Evolutionary conservation across 2,888 invertebrate genomes (phyloP).

Genomic region (Volucella zonaria): DNA sequence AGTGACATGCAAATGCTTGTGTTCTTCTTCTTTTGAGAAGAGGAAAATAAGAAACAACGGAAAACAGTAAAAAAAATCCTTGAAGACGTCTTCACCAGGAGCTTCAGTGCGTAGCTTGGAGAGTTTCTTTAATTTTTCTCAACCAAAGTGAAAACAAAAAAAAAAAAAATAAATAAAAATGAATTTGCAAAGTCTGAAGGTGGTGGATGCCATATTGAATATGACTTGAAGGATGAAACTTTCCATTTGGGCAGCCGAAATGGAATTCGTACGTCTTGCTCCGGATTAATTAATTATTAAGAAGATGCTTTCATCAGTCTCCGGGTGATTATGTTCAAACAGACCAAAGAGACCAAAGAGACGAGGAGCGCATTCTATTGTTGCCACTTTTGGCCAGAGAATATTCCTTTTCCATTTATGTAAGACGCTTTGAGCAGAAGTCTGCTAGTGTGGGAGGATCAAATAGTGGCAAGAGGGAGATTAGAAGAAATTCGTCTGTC

Average conservation of each 20-base stretch:
- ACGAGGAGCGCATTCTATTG: constrained; percentile 54
- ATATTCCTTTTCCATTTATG: constrained; percentile 3
- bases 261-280: constrained; percentile 12
- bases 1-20: constrained; percentile 66
- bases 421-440: too few relatives aligned
- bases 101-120: constrained; percentile 50
- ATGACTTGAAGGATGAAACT: constrained; percentile 43
- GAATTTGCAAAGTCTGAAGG: constrained; percentile 1
- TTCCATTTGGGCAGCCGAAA: constrained; percentile 36
- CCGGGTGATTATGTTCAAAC: constrained; percentile 35
- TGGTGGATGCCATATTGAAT: constrained; percentile 17
- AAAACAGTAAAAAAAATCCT: constrained; percentile 44
- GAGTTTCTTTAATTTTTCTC: constrained; percentile 11
- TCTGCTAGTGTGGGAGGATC: constrained; percentile 16
- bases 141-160: background rate
- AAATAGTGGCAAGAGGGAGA: constrained; percentile 5
- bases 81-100: constrained; percentile 56
- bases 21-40: constrained; percentile 24
- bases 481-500: constrained; percentile 31
- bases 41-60: constrained; percentile 9
- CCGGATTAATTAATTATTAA: constrained; percentile 72
- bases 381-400: constrained; percentile 28
- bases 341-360: background rate
- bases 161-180: too few relatives aligned
- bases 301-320: constrained; percentile 64